Evolutionary conservation across 1,140 invertebrate species (phyloP).

Genomic region (Aplysia californica): DNA sequence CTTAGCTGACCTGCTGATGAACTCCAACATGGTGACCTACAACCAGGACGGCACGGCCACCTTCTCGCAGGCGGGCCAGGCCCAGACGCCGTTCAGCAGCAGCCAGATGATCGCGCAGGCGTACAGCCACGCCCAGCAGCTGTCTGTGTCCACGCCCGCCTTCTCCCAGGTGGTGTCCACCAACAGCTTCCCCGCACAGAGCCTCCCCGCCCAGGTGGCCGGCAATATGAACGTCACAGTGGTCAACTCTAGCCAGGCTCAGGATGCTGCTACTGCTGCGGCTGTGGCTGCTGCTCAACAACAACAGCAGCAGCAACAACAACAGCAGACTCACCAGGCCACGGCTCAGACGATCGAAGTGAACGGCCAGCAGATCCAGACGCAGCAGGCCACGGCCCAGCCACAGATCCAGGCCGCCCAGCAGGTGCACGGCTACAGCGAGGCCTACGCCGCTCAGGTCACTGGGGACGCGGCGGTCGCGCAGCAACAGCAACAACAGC

Average conservation of each 20-base stretch:
- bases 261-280: not conserved
- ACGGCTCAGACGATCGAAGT: constrained; percentile 22
- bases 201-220: constrained; percentile 11
- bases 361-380: constrained; percentile 10
- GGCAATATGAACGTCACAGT: constrained; percentile 29
- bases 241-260: constrained; percentile 5
- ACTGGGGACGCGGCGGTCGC: not conserved
- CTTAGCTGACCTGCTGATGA: constrained; percentile 32
- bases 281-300: not conserved
- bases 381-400: not conserved
- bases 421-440: constrained; percentile 10
- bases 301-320: no score
- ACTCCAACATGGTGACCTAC: constrained; percentile 33
- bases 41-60: constrained; percentile 25
- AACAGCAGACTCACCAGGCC: no score
- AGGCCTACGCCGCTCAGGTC: constrained; percentile 9
- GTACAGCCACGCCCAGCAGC: constrained; percentile 37
- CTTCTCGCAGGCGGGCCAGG: constrained; percentile 22
- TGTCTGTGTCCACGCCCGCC: constrained; percentile 17
- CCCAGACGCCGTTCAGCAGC: constrained; percentile 15
- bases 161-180: constrained; percentile 28
- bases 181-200: constrained; percentile 21
- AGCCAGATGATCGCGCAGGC: constrained; percentile 40
- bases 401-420: not conserved
- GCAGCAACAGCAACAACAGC: constrained; percentile 2